phyloP scores from a whole-genome alignment of 2,797 vertebrate species.

The Anguilla anguilla region DNA sequence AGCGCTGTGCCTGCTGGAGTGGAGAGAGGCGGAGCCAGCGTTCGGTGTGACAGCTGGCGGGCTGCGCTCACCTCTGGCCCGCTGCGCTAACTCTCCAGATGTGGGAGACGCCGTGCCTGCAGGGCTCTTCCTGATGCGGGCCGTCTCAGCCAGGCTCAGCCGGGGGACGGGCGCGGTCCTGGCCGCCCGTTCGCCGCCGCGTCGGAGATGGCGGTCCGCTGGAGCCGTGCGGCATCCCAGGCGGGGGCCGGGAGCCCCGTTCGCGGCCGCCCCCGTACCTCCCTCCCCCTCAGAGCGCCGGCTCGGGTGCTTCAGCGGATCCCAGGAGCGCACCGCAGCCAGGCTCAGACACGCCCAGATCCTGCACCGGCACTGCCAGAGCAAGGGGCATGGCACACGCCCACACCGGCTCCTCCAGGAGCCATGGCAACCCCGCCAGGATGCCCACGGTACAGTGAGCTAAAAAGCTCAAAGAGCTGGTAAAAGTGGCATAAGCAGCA shows the following conservation, averaged over 20 bases:
- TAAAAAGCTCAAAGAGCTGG: slow-evolving; percentile 48
- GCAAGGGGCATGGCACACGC: slow-evolving; percentile 75
- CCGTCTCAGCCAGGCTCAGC: slow-evolving; percentile 67
- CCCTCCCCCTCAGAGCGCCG: slow-evolving; percentile 75
- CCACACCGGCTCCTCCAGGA: slow-evolving; percentile 69
- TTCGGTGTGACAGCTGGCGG: slow-evolving; percentile 61
- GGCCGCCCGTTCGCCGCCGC: slow-evolving; percentile 66
- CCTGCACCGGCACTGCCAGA: slow-evolving; percentile 60
- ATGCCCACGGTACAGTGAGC: slow-evolving; percentile 68
- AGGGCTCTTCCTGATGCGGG: slow-evolving; percentile 67
- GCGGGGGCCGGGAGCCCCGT: slow-evolving; percentile 78
- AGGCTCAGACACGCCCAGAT: slow-evolving; percentile 34
- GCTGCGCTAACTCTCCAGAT: slow-evolving; percentile 83
- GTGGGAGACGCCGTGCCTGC: slow-evolving; percentile 72
- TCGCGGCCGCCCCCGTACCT: slow-evolving; percentile 66
- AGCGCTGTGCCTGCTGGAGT: slow-evolving; percentile 55
- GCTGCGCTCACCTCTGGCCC: slow-evolving; percentile 81
- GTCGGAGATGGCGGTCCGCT: too few species aligned
- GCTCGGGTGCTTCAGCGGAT: slow-evolving; percentile 66
- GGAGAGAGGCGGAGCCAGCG: slow-evolving; percentile 52
- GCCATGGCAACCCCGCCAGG: slow-evolving; percentile 63
- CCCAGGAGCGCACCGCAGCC: slow-evolving; percentile 73
- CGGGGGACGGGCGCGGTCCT: slow-evolving; percentile 72
- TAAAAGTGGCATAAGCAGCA: slow-evolving; percentile 74
- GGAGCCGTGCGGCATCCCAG: slow-evolving; percentile 39